Percentiles rank a stretch among this genome's conserved stretches.
Conservation (phyloP, 2,888 invertebrate genomes). For the Dendrolimus pini region DNA sequence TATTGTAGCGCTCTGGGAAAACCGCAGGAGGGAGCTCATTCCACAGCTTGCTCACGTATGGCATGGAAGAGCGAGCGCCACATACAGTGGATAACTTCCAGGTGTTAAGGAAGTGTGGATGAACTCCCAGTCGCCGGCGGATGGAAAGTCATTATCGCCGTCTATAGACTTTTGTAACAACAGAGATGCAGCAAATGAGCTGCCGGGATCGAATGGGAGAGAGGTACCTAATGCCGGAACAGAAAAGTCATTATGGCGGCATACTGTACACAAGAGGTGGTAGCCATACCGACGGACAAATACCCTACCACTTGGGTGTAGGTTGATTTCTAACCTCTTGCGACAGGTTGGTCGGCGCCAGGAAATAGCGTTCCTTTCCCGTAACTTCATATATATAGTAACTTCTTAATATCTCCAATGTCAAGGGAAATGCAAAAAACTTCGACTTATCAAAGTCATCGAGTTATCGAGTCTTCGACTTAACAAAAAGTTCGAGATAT, state of each 20-base stretch:
- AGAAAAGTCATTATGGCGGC: not conserved
- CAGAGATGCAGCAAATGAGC: not conserved
- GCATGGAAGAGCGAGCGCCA: no score
- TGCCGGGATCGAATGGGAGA: not conserved
- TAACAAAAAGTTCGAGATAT: no score
- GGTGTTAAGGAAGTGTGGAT: no score
- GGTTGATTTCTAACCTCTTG: not conserved
- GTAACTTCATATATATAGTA: slow-evolving; percentile 10
- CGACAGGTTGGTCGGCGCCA: not conserved
- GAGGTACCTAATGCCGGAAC: not conserved
- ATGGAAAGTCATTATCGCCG: not conserved
- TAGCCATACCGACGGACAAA: not conserved
- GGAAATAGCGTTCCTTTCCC: not conserved
- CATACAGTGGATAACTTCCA: no score
- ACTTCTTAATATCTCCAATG: no score
- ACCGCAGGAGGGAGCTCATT: no score
- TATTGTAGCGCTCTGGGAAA: no score
- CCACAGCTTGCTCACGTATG: no score
- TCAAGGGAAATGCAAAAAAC: no score
- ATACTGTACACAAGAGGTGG: not conserved
- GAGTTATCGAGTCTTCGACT: no score
- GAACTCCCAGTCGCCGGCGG: no score
- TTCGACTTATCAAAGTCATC: no score
- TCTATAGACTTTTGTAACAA: not conserved
- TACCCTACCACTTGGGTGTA: not conserved